phyloP scores from a whole-genome alignment of 2,797 vertebrate genomes.

The Antennarius maculatus region DNA sequence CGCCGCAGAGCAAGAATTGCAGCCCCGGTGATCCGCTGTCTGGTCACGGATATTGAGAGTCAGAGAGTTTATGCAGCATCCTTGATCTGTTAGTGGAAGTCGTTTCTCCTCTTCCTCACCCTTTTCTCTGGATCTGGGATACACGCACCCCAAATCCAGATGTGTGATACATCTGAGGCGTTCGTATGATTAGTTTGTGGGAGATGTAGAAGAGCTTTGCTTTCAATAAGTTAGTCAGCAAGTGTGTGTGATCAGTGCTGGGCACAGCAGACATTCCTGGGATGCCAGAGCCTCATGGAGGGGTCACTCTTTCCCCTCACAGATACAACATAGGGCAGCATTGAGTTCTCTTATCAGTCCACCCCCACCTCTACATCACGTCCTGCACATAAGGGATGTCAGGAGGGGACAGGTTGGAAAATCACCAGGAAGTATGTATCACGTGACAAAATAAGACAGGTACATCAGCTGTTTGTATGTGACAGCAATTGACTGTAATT shows the following conservation, averaged over 20 bases:
- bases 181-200: conserved; percentile 12
- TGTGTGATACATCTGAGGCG: not conserved
- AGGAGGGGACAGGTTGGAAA: not conserved
- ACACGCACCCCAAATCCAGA: not conserved
- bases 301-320: conserved; percentile 42
- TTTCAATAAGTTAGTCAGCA: conserved; percentile 43
- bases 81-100: not conserved
- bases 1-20: not conserved
- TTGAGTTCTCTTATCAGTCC: conserved; percentile 12
- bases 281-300: conserved; percentile 63
- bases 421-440: not conserved
- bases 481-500: not conserved
- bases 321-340: conserved; percentile 6
- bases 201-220: conserved; percentile 6
- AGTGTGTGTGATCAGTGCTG: conserved; percentile 65
- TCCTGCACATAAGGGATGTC: not conserved
- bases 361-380: conserved; percentile 3
- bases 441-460: not conserved
- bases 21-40: not conserved
- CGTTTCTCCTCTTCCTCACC: not conserved
- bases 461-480: not conserved
- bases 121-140: not conserved
- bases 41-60: conserved; percentile 30
- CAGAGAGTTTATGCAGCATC: conserved; percentile 13
- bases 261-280: conserved; percentile 77